Percentiles rank a stretch among this genome's conserved stretches.
phyloP scores from a whole-genome alignment of 2,888 invertebrate genomes.

The Cheilosia impressa region DNA sequence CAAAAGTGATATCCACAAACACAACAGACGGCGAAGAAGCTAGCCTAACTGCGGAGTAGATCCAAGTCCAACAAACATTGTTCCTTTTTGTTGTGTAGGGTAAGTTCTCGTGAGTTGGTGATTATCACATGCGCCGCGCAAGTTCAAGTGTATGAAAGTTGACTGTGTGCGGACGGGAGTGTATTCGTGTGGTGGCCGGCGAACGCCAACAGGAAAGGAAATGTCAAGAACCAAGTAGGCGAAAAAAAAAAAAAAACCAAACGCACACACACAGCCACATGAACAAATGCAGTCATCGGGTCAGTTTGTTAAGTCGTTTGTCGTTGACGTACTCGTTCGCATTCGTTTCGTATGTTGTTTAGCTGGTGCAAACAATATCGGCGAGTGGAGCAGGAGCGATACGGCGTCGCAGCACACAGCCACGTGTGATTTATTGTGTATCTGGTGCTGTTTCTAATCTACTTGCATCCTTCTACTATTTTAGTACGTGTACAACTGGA shows the following conservation, averaged over 20 bases:
- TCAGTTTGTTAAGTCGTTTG: constrained; percentile 42
- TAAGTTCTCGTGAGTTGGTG: constrained; percentile 54
- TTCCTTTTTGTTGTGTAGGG: constrained; percentile 56
- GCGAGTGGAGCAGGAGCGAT: constrained; percentile 1
- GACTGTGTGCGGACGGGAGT: constrained; percentile 15
- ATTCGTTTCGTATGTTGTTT: too few relatives aligned
- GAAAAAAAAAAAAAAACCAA: constrained; percentile 22
- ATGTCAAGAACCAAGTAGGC: constrained; percentile 48
- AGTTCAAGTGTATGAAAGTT: constrained; percentile 69
- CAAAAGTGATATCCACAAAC: neutral
- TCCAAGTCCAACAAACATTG: neutral
- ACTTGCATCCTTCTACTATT: neutral
- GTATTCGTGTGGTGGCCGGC: constrained; percentile 43
- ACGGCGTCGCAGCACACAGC: constrained; percentile 19
- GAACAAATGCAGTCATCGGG: constrained; percentile 48
- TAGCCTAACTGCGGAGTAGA: constrained; percentile 24
- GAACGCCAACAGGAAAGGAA: constrained; percentile 47
- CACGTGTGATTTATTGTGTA: constrained; percentile 59
- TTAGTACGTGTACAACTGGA: neutral
- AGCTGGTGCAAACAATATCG: constrained; percentile 45
- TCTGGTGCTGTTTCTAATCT: neutral
- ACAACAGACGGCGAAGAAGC: constrained; percentile 1
- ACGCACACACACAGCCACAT: constrained; percentile 36
- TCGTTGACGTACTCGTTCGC: constrained; percentile 1
- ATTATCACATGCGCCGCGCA: constrained; percentile 62